Percentiles rank a stretch among this genome's conserved stretches.
Conservation (phyloP, 1,140 invertebrate genomes). For the Pectinophora gossypiella region DNA sequence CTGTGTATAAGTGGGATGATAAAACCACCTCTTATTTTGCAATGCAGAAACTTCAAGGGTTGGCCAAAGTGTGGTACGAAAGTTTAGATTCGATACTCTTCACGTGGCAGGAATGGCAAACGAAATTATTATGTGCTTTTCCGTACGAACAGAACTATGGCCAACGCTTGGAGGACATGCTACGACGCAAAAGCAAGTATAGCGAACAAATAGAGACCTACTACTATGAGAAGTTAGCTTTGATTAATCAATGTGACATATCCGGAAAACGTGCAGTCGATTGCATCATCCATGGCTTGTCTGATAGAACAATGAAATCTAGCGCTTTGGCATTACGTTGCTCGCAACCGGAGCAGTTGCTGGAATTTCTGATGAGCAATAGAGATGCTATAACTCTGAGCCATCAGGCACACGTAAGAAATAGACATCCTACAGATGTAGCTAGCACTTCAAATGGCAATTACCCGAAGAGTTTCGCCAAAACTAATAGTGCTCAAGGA, state of each 20-base stretch:
- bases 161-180: not conserved
- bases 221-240: not conserved
- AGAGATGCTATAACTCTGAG: not conserved
- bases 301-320: constrained; percentile 11
- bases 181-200: not conserved
- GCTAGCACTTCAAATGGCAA: too few relatives aligned
- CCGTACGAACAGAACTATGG: not conserved
- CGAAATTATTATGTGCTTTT: not conserved
- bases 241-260: constrained; percentile 8
- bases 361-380: constrained; percentile 12
- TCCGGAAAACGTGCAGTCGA: constrained; percentile 11
- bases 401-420: too few relatives aligned
- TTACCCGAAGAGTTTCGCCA: not conserved
- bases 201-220: not conserved
- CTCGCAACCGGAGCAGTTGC: constrained; percentile 6
- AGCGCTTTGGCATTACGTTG: constrained; percentile 12
- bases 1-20: not conserved
- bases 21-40: not conserved
- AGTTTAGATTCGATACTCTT: not conserved
- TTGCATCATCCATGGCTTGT: constrained; percentile 15
- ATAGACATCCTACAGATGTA: too few relatives aligned
- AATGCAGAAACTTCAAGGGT: constrained; percentile 1
- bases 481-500: not conserved
- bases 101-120: not conserved
- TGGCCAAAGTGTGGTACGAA: constrained; percentile 2